These are phyloP conservation scores for Manis pentadactyla DNA, from an alignment of 2,797 vertebrate genomes.

Conservation along the genomic window DNA sequence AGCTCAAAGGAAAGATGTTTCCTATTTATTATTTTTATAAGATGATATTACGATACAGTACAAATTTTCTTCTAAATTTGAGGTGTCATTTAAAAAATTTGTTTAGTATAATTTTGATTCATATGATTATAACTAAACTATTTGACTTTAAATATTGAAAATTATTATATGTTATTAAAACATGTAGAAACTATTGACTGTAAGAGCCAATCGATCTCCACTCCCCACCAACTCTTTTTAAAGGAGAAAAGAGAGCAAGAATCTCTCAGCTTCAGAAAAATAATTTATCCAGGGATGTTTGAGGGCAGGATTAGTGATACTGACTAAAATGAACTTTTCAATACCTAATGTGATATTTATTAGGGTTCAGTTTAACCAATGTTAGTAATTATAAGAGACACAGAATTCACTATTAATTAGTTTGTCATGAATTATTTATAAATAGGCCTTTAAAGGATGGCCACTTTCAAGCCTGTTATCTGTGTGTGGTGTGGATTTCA, in stretches of 20 bases:
- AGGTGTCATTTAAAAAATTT: background rate
- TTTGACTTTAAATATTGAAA: background rate
- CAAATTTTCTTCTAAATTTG: background rate
- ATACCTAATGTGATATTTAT: conserved; percentile 78
- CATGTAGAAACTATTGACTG: background rate
- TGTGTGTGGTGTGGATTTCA: background rate
- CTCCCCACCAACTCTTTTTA: background rate
- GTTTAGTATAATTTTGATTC: background rate
- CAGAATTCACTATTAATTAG: conserved; percentile 83
- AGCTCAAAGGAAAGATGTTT: background rate
- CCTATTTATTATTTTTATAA: background rate
- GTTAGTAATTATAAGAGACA: conserved; percentile 83
- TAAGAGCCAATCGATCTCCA: background rate
- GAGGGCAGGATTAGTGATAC: background rate
- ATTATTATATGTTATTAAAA: background rate
- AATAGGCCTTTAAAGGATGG: background rate
- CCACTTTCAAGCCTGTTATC: background rate
- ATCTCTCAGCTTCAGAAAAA: background rate
- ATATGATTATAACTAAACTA: background rate
- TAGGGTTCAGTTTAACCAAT: conserved; percentile 75
- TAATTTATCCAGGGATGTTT: conserved; percentile 48
- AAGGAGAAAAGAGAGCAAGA: background rate
- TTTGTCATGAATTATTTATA: conserved; percentile 74
- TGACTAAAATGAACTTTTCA: conserved; percentile 69
- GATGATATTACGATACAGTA: background rate